These are phyloP conservation scores for Alexandromys fortis DNA, from an alignment of 2,113 vertebrate genomes.

Conservation along the genomic window DNA sequence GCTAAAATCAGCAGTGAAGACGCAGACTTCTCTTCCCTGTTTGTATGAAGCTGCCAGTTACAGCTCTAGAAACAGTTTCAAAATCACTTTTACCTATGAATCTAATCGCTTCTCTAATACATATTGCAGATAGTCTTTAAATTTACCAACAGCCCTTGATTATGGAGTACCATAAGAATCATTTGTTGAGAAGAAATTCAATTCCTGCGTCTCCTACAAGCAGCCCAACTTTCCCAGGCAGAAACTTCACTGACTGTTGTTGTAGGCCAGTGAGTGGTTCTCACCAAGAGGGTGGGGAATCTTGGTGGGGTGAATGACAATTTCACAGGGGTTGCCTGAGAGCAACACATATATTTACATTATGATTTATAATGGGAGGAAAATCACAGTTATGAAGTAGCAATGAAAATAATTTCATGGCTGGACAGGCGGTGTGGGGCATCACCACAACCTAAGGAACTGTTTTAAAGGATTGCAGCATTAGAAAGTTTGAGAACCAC, in stretches of 20 bases:
- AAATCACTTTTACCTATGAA: constrained; percentile 65
- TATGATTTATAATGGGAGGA: background rate
- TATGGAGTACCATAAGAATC: constrained; percentile 80
- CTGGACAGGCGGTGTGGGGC: too few relatives aligned
- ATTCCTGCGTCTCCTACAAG: constrained; percentile 71
- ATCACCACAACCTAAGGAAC: background rate
- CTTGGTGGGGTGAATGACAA: background rate
- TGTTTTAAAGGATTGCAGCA: background rate
- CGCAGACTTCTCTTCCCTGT: constrained; percentile 43
- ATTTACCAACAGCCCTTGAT: constrained; percentile 75
- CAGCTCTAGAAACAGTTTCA: constrained; percentile 58
- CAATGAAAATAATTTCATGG: background rate
- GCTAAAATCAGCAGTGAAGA: constrained; percentile 52
- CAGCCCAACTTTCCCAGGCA: constrained; percentile 55
- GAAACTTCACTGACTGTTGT: constrained; percentile 74
- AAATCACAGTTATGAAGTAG: background rate
- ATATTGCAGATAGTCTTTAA: constrained; percentile 78
- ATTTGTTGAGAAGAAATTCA: constrained; percentile 81
- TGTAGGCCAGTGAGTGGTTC: background rate
- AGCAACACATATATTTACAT: background rate
- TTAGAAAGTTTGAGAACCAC: background rate
- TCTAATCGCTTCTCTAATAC: constrained; percentile 68
- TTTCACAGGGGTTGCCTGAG: background rate
- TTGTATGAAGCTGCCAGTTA: constrained; percentile 66
- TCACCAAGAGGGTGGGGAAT: too few relatives aligned